Percentiles rank a stretch among this genome's conserved stretches.
phyloP scores from a whole-genome alignment of 1,140 invertebrate genomes.

The Latrodectus geometricus region DNA sequence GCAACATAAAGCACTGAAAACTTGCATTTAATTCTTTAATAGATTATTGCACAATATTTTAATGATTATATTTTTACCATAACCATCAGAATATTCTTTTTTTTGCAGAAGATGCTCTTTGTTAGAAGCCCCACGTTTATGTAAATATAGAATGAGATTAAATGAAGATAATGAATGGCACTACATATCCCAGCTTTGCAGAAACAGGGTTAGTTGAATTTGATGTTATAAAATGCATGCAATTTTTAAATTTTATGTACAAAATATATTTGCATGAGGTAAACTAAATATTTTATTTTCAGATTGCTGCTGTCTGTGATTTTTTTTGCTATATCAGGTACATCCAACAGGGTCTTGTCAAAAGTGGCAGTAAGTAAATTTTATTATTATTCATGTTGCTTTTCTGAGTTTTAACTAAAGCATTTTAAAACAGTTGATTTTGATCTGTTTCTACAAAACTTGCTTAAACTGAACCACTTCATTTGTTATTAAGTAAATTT shows the following conservation, averaged over 20 bases:
- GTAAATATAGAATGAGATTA: conserved; percentile 83
- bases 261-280: background rate
- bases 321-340: conserved; percentile 87
- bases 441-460: too few species aligned
- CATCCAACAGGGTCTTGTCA: conserved; percentile 84
- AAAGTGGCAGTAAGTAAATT: conserved; percentile 77
- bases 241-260: background rate
- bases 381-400: too few species aligned
- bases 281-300: conserved; percentile 60
- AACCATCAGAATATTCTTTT: background rate
- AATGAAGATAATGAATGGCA: conserved; percentile 78
- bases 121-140: conserved; percentile 78
- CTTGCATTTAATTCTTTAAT: too few species aligned
- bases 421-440: too few species aligned
- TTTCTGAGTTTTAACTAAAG: too few species aligned
- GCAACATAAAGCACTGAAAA: too few species aligned
- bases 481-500: too few species aligned
- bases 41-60: too few species aligned
- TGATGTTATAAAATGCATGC: too few species aligned
- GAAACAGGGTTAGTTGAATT: conserved; percentile 79
- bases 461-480: too few species aligned
- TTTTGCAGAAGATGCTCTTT: conserved; percentile 80
- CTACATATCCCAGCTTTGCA: conserved; percentile 82
- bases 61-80: too few species aligned
- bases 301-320: conserved; percentile 88